Conservation (phyloP, 2,888 invertebrate genomes). For the Incurvaria masculella region DNA sequence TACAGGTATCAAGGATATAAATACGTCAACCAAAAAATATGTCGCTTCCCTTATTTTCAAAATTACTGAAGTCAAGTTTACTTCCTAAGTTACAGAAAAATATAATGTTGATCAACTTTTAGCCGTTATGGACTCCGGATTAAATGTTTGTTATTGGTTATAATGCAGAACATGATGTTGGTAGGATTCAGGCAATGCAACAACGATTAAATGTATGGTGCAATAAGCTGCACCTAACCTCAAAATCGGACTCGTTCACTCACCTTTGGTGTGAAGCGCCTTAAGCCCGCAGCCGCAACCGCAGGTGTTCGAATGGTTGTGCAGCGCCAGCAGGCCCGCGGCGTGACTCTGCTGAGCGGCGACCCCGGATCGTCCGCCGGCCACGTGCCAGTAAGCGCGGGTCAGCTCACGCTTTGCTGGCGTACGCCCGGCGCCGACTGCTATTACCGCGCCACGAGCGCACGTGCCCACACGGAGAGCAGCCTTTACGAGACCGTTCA, state of each 20-base stretch:
- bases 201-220: too few relatives aligned
- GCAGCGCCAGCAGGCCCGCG: slow-evolving; percentile 35
- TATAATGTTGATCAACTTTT: too few relatives aligned
- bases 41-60: too few relatives aligned
- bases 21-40: too few relatives aligned
- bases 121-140: too few relatives aligned
- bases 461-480: slow-evolving; percentile 50
- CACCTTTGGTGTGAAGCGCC: slow-evolving; percentile 70
- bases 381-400: slow-evolving; percentile 73
- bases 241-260: slow-evolving; percentile 21
- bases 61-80: too few relatives aligned
- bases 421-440: slow-evolving; percentile 19
- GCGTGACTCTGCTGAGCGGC: slow-evolving; percentile 22
- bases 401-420: slow-evolving; percentile 63
- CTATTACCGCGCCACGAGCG: slow-evolving; percentile 10
- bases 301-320: slow-evolving; percentile 61
- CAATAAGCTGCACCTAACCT: slow-evolving; percentile 35
- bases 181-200: too few relatives aligned
- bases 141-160: too few relatives aligned
- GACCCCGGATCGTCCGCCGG: slow-evolving; percentile 41
- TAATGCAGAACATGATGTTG: too few relatives aligned
- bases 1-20: too few relatives aligned
- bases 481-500: slow-evolving; percentile 67
- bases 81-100: too few relatives aligned
- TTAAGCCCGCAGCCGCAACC: slow-evolving; percentile 66